Conservation (phyloP, 2,113 vertebrate genomes). For the Archilochus colubris region DNA sequence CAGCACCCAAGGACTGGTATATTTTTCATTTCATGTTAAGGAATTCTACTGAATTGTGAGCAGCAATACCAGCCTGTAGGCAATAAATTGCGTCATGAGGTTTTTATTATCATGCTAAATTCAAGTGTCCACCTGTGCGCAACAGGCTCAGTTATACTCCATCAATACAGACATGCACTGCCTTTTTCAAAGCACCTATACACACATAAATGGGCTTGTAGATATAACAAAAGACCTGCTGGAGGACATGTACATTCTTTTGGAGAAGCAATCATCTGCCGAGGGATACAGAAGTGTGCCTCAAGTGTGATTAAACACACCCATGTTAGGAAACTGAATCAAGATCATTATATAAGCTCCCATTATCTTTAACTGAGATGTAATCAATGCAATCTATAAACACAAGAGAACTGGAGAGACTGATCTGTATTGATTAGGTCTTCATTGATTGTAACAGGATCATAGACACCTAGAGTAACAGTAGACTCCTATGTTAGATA, state of each 20-base stretch:
- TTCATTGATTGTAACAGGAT: slow-evolving; percentile 42
- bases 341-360: slow-evolving; percentile 9
- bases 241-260: neutral
- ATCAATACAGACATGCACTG: neutral
- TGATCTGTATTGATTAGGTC: slow-evolving; percentile 10
- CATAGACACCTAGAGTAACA: neutral
- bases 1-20: neutral
- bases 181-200: neutral
- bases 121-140: neutral
- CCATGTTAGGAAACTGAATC: neutral
- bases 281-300: neutral
- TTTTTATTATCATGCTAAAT: neutral
- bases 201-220: neutral
- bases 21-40: neutral
- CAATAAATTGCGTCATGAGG: neutral
- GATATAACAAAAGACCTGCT: neutral
- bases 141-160: neutral
- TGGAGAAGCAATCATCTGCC: neutral
- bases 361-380: slow-evolving; percentile 9
- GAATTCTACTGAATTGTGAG: neutral
- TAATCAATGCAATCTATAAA: slow-evolving; percentile 35
- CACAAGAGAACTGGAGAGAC: neutral
- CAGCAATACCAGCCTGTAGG: neutral
- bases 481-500: neutral
- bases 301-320: neutral